Evolutionary conservation across 1,140 invertebrate species (phyloP), one percentile per base, ranked within the genome.

Genomic region (Drosophila tristis): DNA sequence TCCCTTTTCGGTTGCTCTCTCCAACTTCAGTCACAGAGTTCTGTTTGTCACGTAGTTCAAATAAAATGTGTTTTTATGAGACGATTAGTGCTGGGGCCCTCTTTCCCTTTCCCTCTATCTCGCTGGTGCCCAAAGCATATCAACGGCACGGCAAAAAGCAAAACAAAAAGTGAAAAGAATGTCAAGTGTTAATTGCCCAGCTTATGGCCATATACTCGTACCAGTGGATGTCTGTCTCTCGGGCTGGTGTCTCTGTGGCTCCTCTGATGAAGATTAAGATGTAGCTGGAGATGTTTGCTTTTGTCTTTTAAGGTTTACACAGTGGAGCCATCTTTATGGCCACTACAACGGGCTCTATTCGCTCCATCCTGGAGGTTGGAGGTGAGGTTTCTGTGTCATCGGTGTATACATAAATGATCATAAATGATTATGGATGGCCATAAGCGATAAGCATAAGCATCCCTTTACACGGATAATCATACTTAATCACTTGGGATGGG

Each of bases 11-110:
- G 49, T 39, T 39, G 43, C 66, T 65, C 68, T 70, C 63, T 25
- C 26, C 62, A 47, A 0, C 20, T n/a, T 11, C 35, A 25, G 63
- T 60, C 64, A 58, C 35, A 66, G 60, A 78, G 74, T 89, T 86
- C 84, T 87, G 65, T 47, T 55, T 82, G 82, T 86, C 82, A 86
- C 82, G 82, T 86, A 89, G 70, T 42, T 78, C 39, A 75, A 82
- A 86, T 86, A 86, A 86, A 86, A 89, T 87, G 82, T 87, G 84
- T 79, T 86, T 86, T 86, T 86, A 86, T 87, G 82, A 58, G 59
- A 74, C 82, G 82, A 86, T 86, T 86, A 86, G 82, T 82, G 74
- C 45, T 59, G 77, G 62, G 67, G 44, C 16, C 31, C 51, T 4
- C 51, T 35, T 23, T 5, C 51, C 9, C 9, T 20, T 16, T 1